Percentiles rank a stretch among this genome's conserved stretches.
These are phyloP conservation scores for Alexandromys oeconomus DNA, from an alignment of 2,797 vertebrate species.

Conservation along the genomic window DNA sequence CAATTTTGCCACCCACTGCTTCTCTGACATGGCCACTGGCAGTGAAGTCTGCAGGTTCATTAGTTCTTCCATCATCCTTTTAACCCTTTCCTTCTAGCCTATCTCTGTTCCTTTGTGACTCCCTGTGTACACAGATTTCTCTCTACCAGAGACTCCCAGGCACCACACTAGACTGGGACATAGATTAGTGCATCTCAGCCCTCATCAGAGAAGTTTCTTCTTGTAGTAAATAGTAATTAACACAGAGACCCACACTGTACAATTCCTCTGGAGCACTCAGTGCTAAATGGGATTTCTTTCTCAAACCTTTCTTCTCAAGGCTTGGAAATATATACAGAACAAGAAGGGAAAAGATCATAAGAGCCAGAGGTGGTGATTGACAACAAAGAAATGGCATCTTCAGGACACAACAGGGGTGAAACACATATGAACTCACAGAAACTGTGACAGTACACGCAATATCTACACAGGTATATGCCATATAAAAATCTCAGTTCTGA, in stretches of 20 bases:
- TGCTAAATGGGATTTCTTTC: background rate
- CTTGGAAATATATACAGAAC: background rate
- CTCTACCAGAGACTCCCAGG: background rate
- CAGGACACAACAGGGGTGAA: background rate
- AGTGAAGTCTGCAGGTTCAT: background rate
- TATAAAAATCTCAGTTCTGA: background rate
- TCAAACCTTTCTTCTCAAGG: background rate
- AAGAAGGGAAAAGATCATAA: background rate
- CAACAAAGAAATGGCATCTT: background rate
- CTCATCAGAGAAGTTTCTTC: background rate
- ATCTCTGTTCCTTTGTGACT: background rate
- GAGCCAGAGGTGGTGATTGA: background rate
- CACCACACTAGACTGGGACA: background rate
- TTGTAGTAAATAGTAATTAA: background rate
- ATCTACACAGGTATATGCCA: background rate
- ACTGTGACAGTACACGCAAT: background rate
- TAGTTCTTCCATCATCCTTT: background rate
- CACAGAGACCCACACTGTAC: background rate
- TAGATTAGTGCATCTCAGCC: background rate
- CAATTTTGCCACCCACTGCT: too few species aligned
- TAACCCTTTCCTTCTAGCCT: background rate
- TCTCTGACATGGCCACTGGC: too few species aligned
- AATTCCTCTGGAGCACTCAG: background rate
- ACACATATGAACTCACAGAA: background rate
- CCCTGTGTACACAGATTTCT: background rate